Conservation (phyloP, 1,140 invertebrate genomes). For the Diorhabda sublineata region DNA sequence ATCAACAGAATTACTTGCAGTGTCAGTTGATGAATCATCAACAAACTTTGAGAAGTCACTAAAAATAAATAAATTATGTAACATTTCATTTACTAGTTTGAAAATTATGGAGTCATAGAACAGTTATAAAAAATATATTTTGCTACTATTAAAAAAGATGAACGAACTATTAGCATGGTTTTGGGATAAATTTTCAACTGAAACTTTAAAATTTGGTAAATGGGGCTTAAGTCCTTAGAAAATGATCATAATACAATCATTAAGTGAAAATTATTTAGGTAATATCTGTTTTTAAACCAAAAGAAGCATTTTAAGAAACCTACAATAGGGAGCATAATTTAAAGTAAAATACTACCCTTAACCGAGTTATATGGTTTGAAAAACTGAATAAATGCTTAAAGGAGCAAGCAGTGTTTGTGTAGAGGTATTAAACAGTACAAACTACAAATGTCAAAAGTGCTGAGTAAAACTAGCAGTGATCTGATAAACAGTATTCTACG, state of each 20-base stretch:
- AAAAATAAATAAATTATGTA: conserved; percentile 27
- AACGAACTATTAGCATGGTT: neutral
- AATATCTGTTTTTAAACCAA: too few relatives aligned
- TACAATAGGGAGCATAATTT: neutral
- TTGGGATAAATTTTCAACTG: neutral
- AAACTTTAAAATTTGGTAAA: neutral
- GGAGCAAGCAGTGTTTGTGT: too few relatives aligned
- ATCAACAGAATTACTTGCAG: conserved; percentile 33
- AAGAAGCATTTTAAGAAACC: too few relatives aligned
- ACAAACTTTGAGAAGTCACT: conserved; percentile 43
- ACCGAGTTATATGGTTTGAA: too few relatives aligned
- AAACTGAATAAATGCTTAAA: too few relatives aligned
- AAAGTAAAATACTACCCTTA: neutral
- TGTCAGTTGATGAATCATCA: conserved; percentile 31
- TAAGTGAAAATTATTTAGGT: too few relatives aligned
- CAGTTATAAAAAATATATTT: neutral
- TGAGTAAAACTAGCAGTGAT: neutral
- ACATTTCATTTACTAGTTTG: conserved; percentile 3
- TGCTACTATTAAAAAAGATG: neutral
- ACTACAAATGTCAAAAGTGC: neutral
- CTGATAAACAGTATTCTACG: neutral
- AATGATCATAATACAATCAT: too few relatives aligned
- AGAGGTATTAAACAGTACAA: neutral
- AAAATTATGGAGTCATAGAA: neutral
- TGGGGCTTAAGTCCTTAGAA: neutral